phyloP scores from a whole-genome alignment of 2,113 vertebrate species.

The Psophia crepitans region DNA sequence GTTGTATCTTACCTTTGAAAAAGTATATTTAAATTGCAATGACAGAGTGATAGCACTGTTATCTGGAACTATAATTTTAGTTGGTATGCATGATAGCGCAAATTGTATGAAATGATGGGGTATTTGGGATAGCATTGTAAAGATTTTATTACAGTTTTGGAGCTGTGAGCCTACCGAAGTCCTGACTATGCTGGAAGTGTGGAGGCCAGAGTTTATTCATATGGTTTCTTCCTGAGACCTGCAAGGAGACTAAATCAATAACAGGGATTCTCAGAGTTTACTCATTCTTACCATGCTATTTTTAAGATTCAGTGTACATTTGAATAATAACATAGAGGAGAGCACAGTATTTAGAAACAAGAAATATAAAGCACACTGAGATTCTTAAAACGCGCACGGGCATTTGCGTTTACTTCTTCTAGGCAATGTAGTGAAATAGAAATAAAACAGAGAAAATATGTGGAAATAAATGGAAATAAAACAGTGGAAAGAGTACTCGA shows the following conservation, averaged over 20 bases:
- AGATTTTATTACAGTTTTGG: slow-evolving; percentile 18
- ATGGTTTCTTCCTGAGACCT: slow-evolving; percentile 5
- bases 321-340: slow-evolving; percentile 19
- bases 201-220: slow-evolving; percentile 27
- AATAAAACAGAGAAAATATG: not conserved
- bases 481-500: not conserved
- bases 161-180: not conserved
- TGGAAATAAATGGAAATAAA: slow-evolving; percentile 37
- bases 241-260: slow-evolving; percentile 32
- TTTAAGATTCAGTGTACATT: not conserved
- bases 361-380: slow-evolving; percentile 14
- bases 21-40: slow-evolving; percentile 27
- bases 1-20: slow-evolving; percentile 22
- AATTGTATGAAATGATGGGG: slow-evolving; percentile 40
- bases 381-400: not conserved
- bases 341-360: slow-evolving; percentile 20
- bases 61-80: slow-evolving; percentile 50
- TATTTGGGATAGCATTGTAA: slow-evolving; percentile 58
- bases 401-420: slow-evolving; percentile 16
- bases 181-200: not conserved
- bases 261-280: slow-evolving; percentile 47
- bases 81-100: slow-evolving; percentile 28
- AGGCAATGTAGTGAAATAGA: not conserved
- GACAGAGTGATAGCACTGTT: slow-evolving; percentile 44
- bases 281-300: slow-evolving; percentile 38